Percentiles rank a stretch among this genome's conserved stretches.
Evolutionary conservation across 2,113 vertebrate genomes (phyloP).

Genomic region (Casuarius casuarius): DNA sequence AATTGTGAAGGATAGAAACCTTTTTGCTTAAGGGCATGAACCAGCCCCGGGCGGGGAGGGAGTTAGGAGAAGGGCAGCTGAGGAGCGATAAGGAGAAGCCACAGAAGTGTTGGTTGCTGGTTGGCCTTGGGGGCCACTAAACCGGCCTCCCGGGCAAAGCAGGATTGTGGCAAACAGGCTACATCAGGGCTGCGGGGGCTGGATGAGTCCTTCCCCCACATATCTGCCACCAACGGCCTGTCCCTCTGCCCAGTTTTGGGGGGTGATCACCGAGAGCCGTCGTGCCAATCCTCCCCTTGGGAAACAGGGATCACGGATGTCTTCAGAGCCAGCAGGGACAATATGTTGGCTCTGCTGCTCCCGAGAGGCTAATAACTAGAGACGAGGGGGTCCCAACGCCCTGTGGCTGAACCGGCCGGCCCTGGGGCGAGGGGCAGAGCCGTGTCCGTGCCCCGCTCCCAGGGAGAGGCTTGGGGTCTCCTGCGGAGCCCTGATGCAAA

Average conservation of each 20-base stretch:
- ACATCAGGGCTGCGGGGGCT: not conserved
- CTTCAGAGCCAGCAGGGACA: not conserved
- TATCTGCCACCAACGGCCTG: not conserved
- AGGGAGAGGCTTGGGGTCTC: fast-evolving
- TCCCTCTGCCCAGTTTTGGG: fast-evolving
- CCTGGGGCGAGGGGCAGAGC: fast-evolving
- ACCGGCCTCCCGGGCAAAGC: not conserved
- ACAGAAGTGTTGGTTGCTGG: fast-evolving
- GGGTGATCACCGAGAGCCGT: not conserved
- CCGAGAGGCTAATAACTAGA: not conserved
- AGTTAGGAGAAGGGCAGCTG: too few relatives aligned
- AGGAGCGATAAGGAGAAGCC: not conserved
- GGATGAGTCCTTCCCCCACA: not conserved
- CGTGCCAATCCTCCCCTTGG: not conserved
- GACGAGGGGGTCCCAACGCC: fast-evolving
- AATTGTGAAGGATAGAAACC: not conserved
- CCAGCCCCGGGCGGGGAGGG: not conserved
- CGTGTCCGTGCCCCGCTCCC: fast-evolving
- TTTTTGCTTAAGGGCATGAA: not conserved
- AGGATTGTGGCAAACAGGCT: not conserved
- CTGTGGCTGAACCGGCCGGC: not conserved
- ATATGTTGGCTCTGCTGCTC: not conserved
- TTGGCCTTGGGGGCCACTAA: not conserved
- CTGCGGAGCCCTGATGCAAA: fast-evolving
- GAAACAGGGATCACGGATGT: fast-evolving